Base-by-base conservation (phyloP, 2,113 vertebrate genomes). In the Myrmecophaga tridactyla region DNA sequence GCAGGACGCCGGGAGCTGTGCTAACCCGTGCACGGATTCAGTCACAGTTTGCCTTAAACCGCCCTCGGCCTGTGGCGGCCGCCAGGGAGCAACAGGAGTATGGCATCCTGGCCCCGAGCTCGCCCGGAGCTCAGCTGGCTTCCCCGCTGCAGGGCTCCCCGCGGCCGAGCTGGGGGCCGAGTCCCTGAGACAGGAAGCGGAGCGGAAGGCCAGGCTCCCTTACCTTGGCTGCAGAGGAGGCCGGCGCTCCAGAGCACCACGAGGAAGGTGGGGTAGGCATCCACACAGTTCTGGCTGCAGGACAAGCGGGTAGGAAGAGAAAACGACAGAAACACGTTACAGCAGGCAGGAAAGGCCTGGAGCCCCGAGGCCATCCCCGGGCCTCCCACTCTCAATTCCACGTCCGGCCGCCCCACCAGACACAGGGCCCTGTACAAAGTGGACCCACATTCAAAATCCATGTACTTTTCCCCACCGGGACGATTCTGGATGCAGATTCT, bases 171-270 rank as follows among this genome's bases (percentile, higher is more conserved):
- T n/a, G 46, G 80, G 90, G 78, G 63, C 86, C 94, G 82, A 65
- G 69, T 73, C 78, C 82, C 90, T 87, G 93, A 75, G 88, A 80
- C 83, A 58, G 72, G 87, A 0, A 62, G 58, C 39, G 13, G 21
- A 29, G 36, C 4, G 62, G 72, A n/a, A 58, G 53, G 34, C 65
- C 2, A 41, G n/a, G 72, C 77, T 8, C 46, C 92, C 58, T 98
- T 99, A 99, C 99, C 99, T 99, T 99, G 99, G 97, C 98, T 99
- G 96, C 99, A 99, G 90, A 99, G 99, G 34, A 99, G 95, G 10
- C 99, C 99, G 0, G 99, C 99, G 6, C 98, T 99, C 99, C 99
- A 99, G 96, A 99, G 99, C 90, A 99, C 97, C 0, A 98, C 99
- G 0, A 99, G 98, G 97, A 99, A 99, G 0, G 99, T 99, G 2